Evolutionary conservation across 1,140 invertebrate genomes (phyloP), one percentile per base, ranked within the genome.

Genomic region (Colletes gigas): DNA sequence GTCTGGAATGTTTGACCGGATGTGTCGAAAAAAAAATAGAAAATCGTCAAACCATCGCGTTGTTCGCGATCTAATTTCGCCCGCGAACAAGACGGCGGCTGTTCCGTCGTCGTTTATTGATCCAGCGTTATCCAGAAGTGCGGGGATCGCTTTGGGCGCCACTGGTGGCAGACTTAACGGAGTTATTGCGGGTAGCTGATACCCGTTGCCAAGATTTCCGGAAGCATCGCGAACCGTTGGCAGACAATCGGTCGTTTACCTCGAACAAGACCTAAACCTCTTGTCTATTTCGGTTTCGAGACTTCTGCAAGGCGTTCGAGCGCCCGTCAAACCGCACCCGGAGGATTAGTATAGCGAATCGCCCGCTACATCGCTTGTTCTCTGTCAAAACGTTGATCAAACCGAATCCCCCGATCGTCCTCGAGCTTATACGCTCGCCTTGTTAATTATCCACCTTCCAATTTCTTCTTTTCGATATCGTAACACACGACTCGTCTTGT

Each of bases 231-330:
- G 57, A 19, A 55, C 54, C 59, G 47, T 62, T 62, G 76, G 52
- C 68, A 70, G 83, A 84, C 83, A 84, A 84, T 85, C 83, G 83
- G 83, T 81, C 83, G 69, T 85, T 85, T 85, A 85, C 83, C 83
- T 81, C 78, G 72, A 63, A 81, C 57, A 55, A 70, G 62, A 70
- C 62, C 72, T 72, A 84, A 85, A 76, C 57, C 62, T 21, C 52
- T 63, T 44, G 54, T 84, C 83, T 85, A 85, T 85, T 85, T 85
- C 57, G 78, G 57, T 75, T 75, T 4, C 59, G 39, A 54, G n/a
- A 41, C 3, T 39, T 57, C 41, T 47, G 15, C 62, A 30, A 30
- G 30, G 17, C 62, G 68, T 60, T 60, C 57, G 41, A 21, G 19
- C 52, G 55, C 19, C 12, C 60, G 60, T 66, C 60, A 44, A 73